phyloP scores from a whole-genome alignment of 2,797 vertebrate genomes.

The Falco rusticolus region DNA sequence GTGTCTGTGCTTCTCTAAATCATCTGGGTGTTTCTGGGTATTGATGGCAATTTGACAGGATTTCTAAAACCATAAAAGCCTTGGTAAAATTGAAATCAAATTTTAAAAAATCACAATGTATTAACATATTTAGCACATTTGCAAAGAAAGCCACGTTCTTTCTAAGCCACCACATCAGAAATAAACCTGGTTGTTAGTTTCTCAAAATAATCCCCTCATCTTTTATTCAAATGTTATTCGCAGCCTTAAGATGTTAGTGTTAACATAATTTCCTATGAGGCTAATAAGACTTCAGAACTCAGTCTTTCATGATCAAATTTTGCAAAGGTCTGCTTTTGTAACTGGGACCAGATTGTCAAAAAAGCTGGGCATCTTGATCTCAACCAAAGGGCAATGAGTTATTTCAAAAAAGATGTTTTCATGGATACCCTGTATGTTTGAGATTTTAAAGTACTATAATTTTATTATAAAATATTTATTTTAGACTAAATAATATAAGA shows the following conservation, averaged over 20 bases:
- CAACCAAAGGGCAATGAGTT: not conserved
- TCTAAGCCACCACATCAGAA: not conserved
- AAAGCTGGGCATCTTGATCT: not conserved
- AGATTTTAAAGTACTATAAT: not conserved
- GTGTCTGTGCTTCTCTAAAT: not conserved
- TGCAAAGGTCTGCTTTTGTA: not conserved
- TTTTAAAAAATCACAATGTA: not conserved
- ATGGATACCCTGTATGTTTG: rapidly evolving
- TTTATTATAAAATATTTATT: not conserved
- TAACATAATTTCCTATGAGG: not conserved
- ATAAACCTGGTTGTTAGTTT: not conserved
- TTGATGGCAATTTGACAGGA: not conserved
- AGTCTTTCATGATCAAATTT: not conserved
- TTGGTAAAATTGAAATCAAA: not conserved
- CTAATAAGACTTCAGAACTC: not conserved
- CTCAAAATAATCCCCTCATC: constrained; percentile 1
- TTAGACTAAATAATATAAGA: not conserved
- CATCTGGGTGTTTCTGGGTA: not conserved
- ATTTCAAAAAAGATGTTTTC: not conserved
- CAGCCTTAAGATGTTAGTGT: not conserved
- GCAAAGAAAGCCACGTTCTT: not conserved
- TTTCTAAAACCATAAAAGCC: not conserved
- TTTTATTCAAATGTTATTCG: not conserved
- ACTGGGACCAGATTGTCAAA: not conserved
- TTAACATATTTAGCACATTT: not conserved